Evolutionary conservation across 2,888 invertebrate species (phyloP).

Genomic region (Eilema depressum): DNA sequence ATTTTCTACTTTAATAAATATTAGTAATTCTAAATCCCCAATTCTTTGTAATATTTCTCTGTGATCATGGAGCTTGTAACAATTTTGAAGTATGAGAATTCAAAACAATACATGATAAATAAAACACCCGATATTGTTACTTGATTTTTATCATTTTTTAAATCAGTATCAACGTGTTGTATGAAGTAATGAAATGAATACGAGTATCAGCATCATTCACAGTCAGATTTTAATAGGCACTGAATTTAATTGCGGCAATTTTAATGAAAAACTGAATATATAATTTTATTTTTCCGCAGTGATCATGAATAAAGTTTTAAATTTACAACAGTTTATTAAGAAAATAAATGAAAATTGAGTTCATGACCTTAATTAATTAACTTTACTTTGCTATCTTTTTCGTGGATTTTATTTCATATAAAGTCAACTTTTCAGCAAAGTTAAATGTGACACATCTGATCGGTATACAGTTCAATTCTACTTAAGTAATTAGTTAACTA

Average conservation of each 20-base stretch:
- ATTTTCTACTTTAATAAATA: conserved; percentile 31
- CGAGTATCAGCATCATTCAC: conserved; percentile 21
- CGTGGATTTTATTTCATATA: not conserved
- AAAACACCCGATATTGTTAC: not conserved
- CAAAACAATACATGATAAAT: too few relatives aligned
- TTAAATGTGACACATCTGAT: conserved; percentile 11
- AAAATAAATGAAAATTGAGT: not conserved
- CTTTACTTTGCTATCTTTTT: not conserved
- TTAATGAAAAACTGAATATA: conserved; percentile 18
- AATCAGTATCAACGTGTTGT: not conserved
- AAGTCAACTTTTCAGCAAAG: not conserved
- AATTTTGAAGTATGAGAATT: conserved; percentile 4
- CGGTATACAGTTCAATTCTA: conserved; percentile 12
- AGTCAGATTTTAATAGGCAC: conserved; percentile 25
- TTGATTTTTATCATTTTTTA: not conserved
- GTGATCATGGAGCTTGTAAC: too few relatives aligned
- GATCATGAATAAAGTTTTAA: conserved; percentile 8
- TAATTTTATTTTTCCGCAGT: not conserved
- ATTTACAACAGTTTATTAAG: conserved; percentile 1
- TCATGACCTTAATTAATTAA: not conserved
- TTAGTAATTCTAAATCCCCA: not conserved
- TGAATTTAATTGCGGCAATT: conserved; percentile 29
- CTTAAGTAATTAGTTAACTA: not conserved
- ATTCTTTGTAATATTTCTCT: conserved; percentile 24
- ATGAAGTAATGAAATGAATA: conserved; percentile 22